phyloP scores from a whole-genome alignment of 2,888 invertebrate species.

The Pristionchus maxplancki region DNA sequence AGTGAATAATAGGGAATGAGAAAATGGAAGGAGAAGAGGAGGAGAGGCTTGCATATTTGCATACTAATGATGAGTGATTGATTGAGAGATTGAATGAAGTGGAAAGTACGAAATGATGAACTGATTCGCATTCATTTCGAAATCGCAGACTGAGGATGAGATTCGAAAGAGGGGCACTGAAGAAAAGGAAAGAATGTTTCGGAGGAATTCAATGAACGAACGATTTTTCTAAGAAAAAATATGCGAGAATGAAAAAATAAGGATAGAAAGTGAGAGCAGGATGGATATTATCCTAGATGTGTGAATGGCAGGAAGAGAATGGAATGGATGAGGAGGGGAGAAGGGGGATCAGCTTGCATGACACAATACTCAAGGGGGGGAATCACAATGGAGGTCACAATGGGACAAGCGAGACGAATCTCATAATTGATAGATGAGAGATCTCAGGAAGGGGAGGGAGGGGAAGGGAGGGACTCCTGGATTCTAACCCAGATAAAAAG shows the following conservation, averaged over 20 bases:
- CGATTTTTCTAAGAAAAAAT: background rate
- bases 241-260: too few relatives aligned
- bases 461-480: background rate
- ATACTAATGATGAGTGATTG: slow-evolving; percentile 26
- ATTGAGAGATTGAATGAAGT: background rate
- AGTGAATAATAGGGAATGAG: slow-evolving; percentile 33
- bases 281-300: background rate
- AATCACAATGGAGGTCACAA: background rate
- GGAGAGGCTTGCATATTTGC: background rate
- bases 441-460: background rate
- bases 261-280: too few relatives aligned
- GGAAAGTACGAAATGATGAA: background rate
- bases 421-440: background rate
- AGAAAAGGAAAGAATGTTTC: background rate
- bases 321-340: background rate
- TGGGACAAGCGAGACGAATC: background rate
- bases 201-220: background rate
- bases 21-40: background rate
- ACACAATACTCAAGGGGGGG: too few relatives aligned
- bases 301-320: background rate
- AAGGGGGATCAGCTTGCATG: background rate
- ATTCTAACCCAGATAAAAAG: slow-evolving; percentile 39
- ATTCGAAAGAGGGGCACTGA: background rate
- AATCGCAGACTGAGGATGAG: too few relatives aligned
- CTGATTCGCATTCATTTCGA: too few relatives aligned